Conservation (phyloP, 1,140 invertebrate species). For the Drosophila pectinifera region DNA sequence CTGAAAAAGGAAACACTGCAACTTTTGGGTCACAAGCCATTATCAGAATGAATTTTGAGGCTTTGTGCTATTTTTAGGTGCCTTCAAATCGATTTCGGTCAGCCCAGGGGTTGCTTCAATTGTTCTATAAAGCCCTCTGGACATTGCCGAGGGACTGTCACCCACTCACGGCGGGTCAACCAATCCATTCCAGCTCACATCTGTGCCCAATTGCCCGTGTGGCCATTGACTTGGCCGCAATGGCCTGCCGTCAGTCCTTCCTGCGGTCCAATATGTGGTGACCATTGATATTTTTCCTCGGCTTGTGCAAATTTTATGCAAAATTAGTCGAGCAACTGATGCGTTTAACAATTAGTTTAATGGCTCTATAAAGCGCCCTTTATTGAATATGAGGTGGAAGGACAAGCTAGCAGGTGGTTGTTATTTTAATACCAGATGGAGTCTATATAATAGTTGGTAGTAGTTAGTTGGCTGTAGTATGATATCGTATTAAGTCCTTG, state of each 20-base stretch:
- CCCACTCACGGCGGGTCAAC: constrained; percentile 9
- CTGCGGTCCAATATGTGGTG: constrained; percentile 56
- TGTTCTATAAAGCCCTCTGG: constrained; percentile 38
- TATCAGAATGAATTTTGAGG: constrained; percentile 56
- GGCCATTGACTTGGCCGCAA: constrained; percentile 68
- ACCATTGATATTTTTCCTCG: constrained; percentile 47
- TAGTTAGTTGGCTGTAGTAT: no score
- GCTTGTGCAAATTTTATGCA: constrained; percentile 71
- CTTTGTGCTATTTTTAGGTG: constrained; percentile 39
- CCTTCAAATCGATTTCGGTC: constrained; percentile 62
- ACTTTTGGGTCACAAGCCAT: constrained; percentile 42
- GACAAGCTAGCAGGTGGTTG: constrained; percentile 16
- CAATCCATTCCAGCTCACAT: constrained; percentile 46
- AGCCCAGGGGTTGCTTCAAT: constrained; percentile 47
- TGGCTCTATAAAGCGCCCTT: constrained; percentile 38
- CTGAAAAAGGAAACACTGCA: constrained; percentile 36
- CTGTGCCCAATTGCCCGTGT: constrained; percentile 76
- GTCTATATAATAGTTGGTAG: background rate
- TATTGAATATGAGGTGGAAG: constrained; percentile 8
- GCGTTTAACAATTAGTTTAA: constrained; percentile 63
- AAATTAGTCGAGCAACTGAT: constrained; percentile 69
- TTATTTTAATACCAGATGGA: background rate
- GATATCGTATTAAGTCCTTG: background rate
- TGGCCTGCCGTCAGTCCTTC: constrained; percentile 35
- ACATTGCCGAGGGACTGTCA: constrained; percentile 23